A percentile compares a stretch with the other conserved stretches of the same genome.
phyloP scores from a whole-genome alignment of 92 coral and sea anemone species.

The Palythoa heliodiscus region DNA sequence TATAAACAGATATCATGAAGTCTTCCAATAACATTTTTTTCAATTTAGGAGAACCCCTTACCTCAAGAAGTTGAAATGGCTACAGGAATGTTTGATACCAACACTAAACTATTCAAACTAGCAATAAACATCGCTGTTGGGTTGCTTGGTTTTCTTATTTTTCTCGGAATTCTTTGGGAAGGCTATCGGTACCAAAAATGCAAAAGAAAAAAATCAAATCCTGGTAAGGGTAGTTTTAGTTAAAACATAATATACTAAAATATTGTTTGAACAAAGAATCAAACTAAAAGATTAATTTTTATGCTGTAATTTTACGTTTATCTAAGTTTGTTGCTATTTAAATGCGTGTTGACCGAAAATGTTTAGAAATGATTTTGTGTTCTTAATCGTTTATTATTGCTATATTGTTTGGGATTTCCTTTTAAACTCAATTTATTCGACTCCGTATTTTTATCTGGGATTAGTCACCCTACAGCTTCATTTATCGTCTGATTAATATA shows the following conservation, averaged over 20 bases:
- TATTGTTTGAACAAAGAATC: too few species aligned
- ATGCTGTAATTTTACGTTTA: too few species aligned
- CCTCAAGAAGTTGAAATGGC: constrained; percentile 54
- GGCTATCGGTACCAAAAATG: neutral
- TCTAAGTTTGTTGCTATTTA: too few species aligned
- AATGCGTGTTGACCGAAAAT: neutral
- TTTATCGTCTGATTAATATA: too few species aligned
- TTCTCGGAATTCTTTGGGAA: constrained; percentile 26
- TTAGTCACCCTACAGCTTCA: too few species aligned
- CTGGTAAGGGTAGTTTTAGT: neutral
- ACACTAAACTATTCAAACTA: constrained; percentile 31
- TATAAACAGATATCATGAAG: neutral
- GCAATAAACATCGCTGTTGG: constrained; percentile 9
- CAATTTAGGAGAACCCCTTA: constrained; percentile 51
- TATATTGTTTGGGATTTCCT: too few species aligned
- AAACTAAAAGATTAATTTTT: too few species aligned
- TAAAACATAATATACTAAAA: neutral
- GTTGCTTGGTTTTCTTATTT: neutral
- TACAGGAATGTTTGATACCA: constrained; percentile 61
- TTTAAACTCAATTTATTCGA: too few species aligned
- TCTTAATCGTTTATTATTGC: neutral
- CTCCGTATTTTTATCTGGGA: too few species aligned
- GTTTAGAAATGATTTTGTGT: neutral
- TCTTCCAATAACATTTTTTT: neutral
- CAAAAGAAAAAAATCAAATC: neutral